These are phyloP conservation scores for Alosa sapidissima DNA, from an alignment of 2,797 vertebrate genomes.

Conservation along the genomic window DNA sequence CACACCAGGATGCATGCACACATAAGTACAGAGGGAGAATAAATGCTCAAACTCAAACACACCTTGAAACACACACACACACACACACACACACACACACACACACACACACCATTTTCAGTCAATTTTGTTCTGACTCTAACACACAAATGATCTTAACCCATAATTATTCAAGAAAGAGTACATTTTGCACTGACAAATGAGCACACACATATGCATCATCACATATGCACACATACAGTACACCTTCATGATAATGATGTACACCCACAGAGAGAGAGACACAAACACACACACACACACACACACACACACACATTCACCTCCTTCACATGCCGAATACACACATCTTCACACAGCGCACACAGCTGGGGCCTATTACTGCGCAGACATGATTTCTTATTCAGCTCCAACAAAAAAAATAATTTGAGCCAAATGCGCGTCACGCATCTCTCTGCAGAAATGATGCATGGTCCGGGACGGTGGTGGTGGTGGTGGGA, in stretches of 20 bases:
- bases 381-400: slow-evolving; percentile 50
- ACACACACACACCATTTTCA: slow-evolving; percentile 1
- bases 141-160: slow-evolving; percentile 30
- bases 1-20: not conserved
- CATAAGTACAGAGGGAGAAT: not conserved
- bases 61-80: not conserved
- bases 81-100: slow-evolving; percentile 36
- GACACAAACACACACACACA: slow-evolving; percentile 24
- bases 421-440: slow-evolving; percentile 57
- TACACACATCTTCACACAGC: not conserved
- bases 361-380: slow-evolving; percentile 54
- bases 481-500: slow-evolving; percentile 15
- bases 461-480: slow-evolving; percentile 57
- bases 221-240: not conserved
- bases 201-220: slow-evolving; percentile 23
- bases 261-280: slow-evolving; percentile 53
- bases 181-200: not conserved
- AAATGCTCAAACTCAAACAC: not conserved
- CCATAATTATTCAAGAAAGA: not conserved
- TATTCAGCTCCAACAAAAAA: slow-evolving; percentile 60
- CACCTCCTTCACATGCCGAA: not conserved
- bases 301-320: slow-evolving; percentile 21
- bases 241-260: not conserved
- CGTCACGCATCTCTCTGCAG: slow-evolving; percentile 50
- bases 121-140: slow-evolving; percentile 19